Conservation (phyloP, 2,113 vertebrate species). For the Verasper variegatus region DNA sequence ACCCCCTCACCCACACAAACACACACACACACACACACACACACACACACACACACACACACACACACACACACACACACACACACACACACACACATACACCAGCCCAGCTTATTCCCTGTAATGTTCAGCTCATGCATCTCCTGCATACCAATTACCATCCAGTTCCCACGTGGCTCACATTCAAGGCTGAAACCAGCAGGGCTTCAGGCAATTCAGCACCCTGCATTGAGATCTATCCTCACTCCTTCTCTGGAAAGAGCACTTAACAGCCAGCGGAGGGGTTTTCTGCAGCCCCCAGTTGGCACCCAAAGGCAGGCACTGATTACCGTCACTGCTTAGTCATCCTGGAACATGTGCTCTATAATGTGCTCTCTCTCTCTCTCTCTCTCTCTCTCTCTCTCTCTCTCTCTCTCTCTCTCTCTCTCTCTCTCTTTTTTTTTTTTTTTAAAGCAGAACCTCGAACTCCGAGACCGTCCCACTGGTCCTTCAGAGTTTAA, state of each 20-base stretch:
- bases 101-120: constrained; percentile 2
- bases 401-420: neutral
- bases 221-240: constrained; percentile 35
- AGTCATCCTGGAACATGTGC: constrained; percentile 38
- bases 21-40: neutral
- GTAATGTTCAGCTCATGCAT: constrained; percentile 37
- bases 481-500: constrained; percentile 65
- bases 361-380: constrained; percentile 6
- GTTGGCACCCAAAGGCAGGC: constrained; percentile 12
- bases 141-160: constrained; percentile 67
- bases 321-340: constrained; percentile 43
- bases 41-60: neutral
- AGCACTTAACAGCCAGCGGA: constrained; percentile 40
- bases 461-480: constrained; percentile 17
- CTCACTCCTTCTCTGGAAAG: constrained; percentile 30
- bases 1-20: neutral
- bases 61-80: neutral
- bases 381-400: neutral
- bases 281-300: constrained; percentile 28
- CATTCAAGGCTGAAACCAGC: constrained; percentile 42
- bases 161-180: constrained; percentile 38
- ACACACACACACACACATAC: neutral
- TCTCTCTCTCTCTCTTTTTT: neutral
- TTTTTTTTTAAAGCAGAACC: constrained; percentile 11
- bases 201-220: constrained; percentile 48